Base-by-base conservation (phyloP, 2,797 vertebrate species). In the Lophius americanus region DNA sequence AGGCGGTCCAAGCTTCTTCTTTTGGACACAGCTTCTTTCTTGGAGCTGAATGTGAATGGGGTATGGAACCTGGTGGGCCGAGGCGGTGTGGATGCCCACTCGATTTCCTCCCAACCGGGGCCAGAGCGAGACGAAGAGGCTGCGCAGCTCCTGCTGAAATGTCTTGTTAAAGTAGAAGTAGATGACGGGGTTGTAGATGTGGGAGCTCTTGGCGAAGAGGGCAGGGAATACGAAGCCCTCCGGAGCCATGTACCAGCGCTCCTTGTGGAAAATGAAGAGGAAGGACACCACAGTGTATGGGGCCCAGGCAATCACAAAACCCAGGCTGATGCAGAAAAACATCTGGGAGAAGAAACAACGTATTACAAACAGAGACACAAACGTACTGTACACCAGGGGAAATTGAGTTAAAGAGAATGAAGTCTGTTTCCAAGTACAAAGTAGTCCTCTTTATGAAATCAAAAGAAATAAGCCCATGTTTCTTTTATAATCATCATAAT, bases 141-240 rank as follows among this genome's bases (percentile, higher is more conserved):
- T 5, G n/a, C 68, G 61, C 8, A 93, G 79, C 76, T 92, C 91
- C 57, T 51, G 66, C 60, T 88, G 76, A 60, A 92, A 93, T 9
- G 80, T 83, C 74, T 81, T 90, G 81, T 93, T 93, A 46, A 93
- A 93, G 83, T 90, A 93, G 82, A 93, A 93, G 79, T 93, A 92
- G 70, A 93, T 92, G 64, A 92, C 79, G 0, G 91, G 92, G 79
- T 92, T 93, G 88, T 93, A 93, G 78, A 93, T 9, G 66, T 92
- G 92, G 49, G 90, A 93, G 75, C 89, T 92, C 70, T 93, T 93
- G 75, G 91, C 90, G 1, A 92, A 93, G 33, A 93, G 86, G 0
- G 90, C 84, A 0, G 91, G 91, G 33, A 93, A 89, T 4, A 92
- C 80, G 0, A 90, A 92, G 39, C 88, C 89, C 53, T 64, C 79